Base-by-base conservation (phyloP, 2,888 invertebrate genomes). In the Plebejus melissa region DNA sequence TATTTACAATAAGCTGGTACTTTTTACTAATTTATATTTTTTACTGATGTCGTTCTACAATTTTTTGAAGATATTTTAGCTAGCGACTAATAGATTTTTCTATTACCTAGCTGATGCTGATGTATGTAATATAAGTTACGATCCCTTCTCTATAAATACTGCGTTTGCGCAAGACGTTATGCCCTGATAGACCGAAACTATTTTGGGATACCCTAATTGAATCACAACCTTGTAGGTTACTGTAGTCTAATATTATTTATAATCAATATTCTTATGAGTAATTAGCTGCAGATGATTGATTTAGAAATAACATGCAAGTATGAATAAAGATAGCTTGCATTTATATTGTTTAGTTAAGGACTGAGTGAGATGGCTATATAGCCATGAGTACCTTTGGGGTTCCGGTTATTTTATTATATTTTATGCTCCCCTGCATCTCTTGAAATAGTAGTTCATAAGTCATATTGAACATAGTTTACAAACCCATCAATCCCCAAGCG, bases 171-270 rank as follows among this genome's bases (percentile, higher is more conserved):
- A 77, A 77, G n/a, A 38, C 13, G 71, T 22, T 70, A 38, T 70
- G 70, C 70, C 38, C 41, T 46, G 71, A 13, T 71, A 50, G 46
- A 28, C 16, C 54, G 22, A 76, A 57, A 79, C 78, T 50, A 46
- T 74, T 65, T 77, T 65, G 74, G 77, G 77, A 75, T 76, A 77
- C 74, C 78, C 76, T 74, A 32, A 54, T 50, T 32, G 65, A 60
- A 65, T 32, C 69, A 41, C 28, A 54, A 60, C 57, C 54, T 65
- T 65, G 60, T 28, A 60, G 60, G 28, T 13, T 4, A 32, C 4
- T 36, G 65, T 32, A 36, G 65, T 50, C 41, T 13, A 46, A n/a
- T 28, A 32, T n/a, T 46, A 3, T 46, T 9, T 3, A 13, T 41
- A 46, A 7, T 6, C 22, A 58, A 58, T 7, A n/a, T 58, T 1